Percentiles rank a stretch among this genome's conserved stretches.
Evolutionary conservation across 2,113 vertebrate genomes (phyloP).

Genomic region (Isurus oxyrinchus): DNA sequence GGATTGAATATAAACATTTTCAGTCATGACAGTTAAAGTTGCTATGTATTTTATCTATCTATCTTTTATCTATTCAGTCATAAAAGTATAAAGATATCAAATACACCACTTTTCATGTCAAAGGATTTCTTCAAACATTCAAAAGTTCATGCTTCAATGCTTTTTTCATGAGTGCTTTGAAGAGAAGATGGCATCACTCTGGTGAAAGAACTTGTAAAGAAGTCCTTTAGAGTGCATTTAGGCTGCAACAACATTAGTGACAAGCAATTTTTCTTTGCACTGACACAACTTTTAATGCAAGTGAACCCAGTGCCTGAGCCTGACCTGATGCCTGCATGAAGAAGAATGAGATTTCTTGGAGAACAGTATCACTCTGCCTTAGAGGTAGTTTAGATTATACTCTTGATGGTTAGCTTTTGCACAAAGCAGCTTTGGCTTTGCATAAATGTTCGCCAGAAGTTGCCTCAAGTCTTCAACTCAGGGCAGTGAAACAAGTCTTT

Average conservation of each 20-base stretch:
- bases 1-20: not conserved
- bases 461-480: not conserved
- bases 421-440: not conserved
- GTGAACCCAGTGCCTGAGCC: not conserved
- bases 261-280: not conserved
- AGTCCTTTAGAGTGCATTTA: not conserved
- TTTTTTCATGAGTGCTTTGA: not conserved
- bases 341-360: not conserved
- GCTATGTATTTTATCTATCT: not conserved
- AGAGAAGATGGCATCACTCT: not conserved
- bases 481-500: not conserved
- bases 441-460: not conserved
- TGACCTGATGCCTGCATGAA: not conserved
- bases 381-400: not conserved
- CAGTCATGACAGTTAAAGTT: not conserved
- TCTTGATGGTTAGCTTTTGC: not conserved
- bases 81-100: not conserved
- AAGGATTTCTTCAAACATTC: not conserved
- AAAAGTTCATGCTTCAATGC: not conserved
- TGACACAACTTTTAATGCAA: not conserved
- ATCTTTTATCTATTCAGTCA: not conserved
- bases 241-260: not conserved
- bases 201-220: too few species aligned
- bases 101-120: not conserved
- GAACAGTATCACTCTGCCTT: not conserved